phyloP scores from a whole-genome alignment of 2,888 invertebrate genomes.

The Hyles lineata region DNA sequence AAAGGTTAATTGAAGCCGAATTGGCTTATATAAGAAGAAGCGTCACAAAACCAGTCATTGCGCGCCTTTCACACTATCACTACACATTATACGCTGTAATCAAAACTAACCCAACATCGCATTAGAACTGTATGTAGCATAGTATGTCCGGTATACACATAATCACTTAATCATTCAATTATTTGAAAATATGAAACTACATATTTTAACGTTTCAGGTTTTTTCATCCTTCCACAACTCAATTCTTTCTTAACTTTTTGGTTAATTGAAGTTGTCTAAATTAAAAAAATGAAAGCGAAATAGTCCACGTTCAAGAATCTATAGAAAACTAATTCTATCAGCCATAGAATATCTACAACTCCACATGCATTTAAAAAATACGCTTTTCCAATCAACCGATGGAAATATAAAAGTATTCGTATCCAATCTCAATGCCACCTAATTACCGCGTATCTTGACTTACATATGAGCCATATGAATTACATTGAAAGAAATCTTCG shows the following conservation, averaged over 20 bases:
- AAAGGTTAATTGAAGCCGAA: constrained; percentile 3
- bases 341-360: no score
- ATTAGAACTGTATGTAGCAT: background rate
- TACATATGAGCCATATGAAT: constrained; percentile 2
- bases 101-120: background rate
- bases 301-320: no score
- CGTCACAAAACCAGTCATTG: background rate
- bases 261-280: no score
- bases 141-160: background rate
- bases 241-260: no score
- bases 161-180: no score
- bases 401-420: background rate
- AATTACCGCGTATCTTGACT: constrained; percentile 9
- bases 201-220: no score
- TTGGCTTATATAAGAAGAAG: background rate
- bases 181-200: no score
- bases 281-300: no score
- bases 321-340: no score
- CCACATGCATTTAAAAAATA: no score
- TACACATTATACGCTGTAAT: background rate
- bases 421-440: background rate
- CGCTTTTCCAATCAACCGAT: background rate
- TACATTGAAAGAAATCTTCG: constrained; percentile 11
- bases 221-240: no score
- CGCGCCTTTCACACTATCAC: background rate